These are phyloP conservation scores for Lymantria dispar DNA, from an alignment of 2,888 invertebrate genomes.

Conservation along the genomic window DNA sequence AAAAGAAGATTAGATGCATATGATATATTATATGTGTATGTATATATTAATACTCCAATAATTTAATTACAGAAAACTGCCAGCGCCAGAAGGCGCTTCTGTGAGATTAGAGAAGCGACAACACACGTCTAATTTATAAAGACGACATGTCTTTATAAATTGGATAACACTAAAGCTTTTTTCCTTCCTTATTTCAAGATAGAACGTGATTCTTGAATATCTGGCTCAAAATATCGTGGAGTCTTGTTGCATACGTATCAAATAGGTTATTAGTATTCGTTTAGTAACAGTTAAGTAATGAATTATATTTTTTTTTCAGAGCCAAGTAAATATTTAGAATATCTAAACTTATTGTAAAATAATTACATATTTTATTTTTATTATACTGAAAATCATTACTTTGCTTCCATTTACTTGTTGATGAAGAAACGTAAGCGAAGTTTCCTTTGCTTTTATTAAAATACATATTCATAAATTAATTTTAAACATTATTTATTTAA, in stretches of 20 bases:
- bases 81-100: constrained; percentile 72
- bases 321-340: too few species aligned
- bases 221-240: constrained; percentile 43
- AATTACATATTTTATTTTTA: too few species aligned
- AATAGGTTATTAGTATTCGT: constrained; percentile 50
- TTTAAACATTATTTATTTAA: too few species aligned
- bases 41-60: constrained; percentile 56
- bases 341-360: too few species aligned
- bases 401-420: too few species aligned
- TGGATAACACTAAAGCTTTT: constrained; percentile 20
- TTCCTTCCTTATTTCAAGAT: constrained; percentile 15
- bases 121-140: constrained; percentile 52
- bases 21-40: too few species aligned
- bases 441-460: too few species aligned
- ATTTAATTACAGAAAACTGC: constrained; percentile 77
- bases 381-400: too few species aligned
- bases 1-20: neutral
- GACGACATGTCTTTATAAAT: too few species aligned
- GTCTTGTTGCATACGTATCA: constrained; percentile 49
- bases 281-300: neutral
- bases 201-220: constrained; percentile 19
- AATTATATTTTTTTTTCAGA: too few species aligned
- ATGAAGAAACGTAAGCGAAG: too few species aligned
- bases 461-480: too few species aligned
- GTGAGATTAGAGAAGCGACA: constrained; percentile 59